Base-by-base conservation (phyloP, 2,888 invertebrate genomes). In the Quadroppia sp. region DNA sequence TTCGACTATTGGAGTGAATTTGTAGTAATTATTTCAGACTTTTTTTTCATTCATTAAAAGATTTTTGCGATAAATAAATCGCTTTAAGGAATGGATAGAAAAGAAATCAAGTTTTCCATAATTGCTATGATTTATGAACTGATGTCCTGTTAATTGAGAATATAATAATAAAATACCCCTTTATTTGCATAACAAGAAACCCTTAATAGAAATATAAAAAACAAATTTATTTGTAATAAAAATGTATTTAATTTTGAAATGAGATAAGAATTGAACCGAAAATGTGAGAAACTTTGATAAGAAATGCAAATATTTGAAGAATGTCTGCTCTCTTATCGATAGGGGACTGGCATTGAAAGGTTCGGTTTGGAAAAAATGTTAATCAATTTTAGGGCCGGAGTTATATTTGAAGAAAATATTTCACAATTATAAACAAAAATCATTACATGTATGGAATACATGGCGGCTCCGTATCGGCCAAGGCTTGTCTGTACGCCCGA, bases 361-460 rank as follows among this genome's bases (percentile, higher is more conserved):
- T 9, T 45, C 6, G 17, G 15, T 45, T 13, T 17, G 17, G 11
- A 45, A 11, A 45, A 45, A 2, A 45, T 45, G 17, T 15, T 15
- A 45, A 36, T 4, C 4, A 36, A 11, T 7, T 36, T 36, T 36
- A 36, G 36, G 36, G 36, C 36, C 36, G 11, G 36, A 36, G n/a
- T n/a, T n/a, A n/a, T n/a, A n/a, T n/a, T 11, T 4, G 36, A 36
- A 36, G 6, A 36, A 4, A 61, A 32, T 9, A 61, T 61, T 7
- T 61, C 4, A 15, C 20, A 32, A 17, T 61, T 28, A 32, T 28
- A 36, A n/a, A n/a, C n/a, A n/a, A n/a, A 15, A 36, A n/a, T 2
- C 87, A 90, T 87, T 85, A 97, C 97, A 99, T 95, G 83, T 99
- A 99, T 3, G 99, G 99, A 85, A 99, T 96, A 83, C 98, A 98